These are phyloP conservation scores for Nycteola revayana DNA, from an alignment of 2,888 invertebrate species.

Conservation along the genomic window DNA sequence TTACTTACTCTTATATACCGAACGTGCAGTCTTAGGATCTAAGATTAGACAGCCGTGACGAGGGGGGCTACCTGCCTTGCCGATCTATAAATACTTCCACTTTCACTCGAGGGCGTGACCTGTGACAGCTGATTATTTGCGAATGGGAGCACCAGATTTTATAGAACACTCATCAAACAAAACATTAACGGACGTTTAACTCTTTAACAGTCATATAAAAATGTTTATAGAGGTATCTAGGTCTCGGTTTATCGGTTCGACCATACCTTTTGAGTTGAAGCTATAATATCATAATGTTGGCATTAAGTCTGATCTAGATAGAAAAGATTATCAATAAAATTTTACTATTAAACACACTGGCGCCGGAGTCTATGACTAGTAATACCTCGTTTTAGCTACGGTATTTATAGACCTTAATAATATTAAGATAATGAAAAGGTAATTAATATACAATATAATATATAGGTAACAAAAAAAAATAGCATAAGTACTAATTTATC, in stretches of 20 bases:
- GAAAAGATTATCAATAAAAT: no score
- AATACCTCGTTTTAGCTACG: no score
- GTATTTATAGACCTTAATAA: no score
- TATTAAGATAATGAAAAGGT: no score
- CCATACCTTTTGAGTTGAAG: background rate
- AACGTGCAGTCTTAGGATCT: slow-evolving; percentile 30
- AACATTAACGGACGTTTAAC: slow-evolving; percentile 4
- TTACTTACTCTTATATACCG: no score
- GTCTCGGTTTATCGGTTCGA: background rate
- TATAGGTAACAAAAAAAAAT: no score
- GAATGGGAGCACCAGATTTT: slow-evolving; percentile 40
- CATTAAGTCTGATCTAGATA: no score
- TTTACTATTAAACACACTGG: no score
- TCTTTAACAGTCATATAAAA: slow-evolving; percentile 1
- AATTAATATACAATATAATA: no score
- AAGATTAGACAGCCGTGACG: slow-evolving; percentile 44
- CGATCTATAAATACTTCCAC: slow-evolving; percentile 56
- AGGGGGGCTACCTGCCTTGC: slow-evolving; percentile 45
- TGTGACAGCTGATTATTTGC: slow-evolving; percentile 55
- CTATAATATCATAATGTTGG: no score
- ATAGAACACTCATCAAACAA: slow-evolving; percentile 15
- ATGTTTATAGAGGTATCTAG: background rate
- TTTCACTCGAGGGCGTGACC: slow-evolving; percentile 63
- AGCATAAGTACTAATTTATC: no score
- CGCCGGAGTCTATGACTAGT: no score